Evolutionary conservation across 2,113 vertebrate species (phyloP).

Genomic region (Toxostoma redivivum): DNA sequence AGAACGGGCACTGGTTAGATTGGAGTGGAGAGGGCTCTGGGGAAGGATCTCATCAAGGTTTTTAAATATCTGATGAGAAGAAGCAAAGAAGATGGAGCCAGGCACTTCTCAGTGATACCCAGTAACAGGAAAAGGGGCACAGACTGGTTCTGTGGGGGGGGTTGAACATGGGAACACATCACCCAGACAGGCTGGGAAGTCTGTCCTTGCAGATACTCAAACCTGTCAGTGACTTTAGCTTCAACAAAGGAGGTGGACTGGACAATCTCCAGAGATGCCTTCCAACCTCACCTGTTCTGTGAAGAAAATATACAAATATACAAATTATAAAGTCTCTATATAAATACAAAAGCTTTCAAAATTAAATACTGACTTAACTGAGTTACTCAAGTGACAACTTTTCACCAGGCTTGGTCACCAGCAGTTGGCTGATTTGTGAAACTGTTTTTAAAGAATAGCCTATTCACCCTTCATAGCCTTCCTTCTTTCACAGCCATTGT

Average conservation of each 20-base stretch:
- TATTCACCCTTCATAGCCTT: slow-evolving; percentile 34
- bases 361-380: slow-evolving; percentile 63
- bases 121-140: not conserved
- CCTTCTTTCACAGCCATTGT: slow-evolving; percentile 74
- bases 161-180: not conserved
- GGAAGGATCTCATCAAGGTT: not conserved
- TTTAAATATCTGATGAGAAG: not conserved
- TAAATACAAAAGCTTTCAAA: slow-evolving; percentile 50
- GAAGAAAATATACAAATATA: slow-evolving; percentile 13
- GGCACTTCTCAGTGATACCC: not conserved
- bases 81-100: not conserved
- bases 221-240: not conserved
- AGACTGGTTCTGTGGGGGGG: not conserved
- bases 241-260: not conserved
- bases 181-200: not conserved
- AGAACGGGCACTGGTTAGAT: not conserved
- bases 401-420: not conserved
- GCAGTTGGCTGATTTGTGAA: not conserved
- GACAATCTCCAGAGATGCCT: not conserved
- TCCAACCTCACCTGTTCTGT: not conserved
- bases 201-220: not conserved
- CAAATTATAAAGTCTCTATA: slow-evolving; percentile 6
- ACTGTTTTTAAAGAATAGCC: not conserved
- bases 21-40: not conserved
- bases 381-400: slow-evolving; percentile 37